Evolutionary conservation across 2,113 vertebrate genomes (phyloP), one percentile per base, ranked within the genome.

Genomic region (Girardinichthys multiradiatus): DNA sequence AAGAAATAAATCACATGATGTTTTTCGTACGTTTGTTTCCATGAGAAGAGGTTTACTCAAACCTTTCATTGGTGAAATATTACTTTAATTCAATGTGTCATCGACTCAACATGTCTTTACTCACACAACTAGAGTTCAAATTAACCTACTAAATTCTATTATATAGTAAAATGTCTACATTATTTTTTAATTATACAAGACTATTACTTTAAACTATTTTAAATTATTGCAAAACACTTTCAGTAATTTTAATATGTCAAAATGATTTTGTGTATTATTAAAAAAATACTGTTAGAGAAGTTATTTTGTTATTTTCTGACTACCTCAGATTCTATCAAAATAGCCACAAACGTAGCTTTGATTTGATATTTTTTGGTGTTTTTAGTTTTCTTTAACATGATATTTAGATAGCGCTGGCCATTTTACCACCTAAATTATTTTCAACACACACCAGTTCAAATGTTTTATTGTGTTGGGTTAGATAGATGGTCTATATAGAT

Each of bases 1-100:
- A 87, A 86, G 85, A 88, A 90, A 54, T n/a, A 76, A 83, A 88
- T 68, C 79, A 79, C 64, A 57, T 11, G 9, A 82, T 79, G 68
- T 85, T 86, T 90, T 89, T 68, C 2, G 4, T 70, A 54, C 48
- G 75, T 82, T 84, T 87, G 77, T 87, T 91, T 88, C 76, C 74
- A 87, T 15, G 13, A 63, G 70, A 59, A 65, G 35, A 13, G 13
- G 68, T 83, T 86, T 74, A 35, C 73, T 85, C 8, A 2, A 26
- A 51, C 37, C 70, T 37, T 35, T 61, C 24, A 51, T 77, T 45
- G 68, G 33, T 37, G 33, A 61, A 75, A 70, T 30, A 30, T 24
- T 51, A n/a, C 24, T 54, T 54, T 54, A 54, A 54, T 54, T 17
- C 42, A 45, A 45, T 45, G 14, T 10, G 66, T 70, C 33, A 14